Conservation (phyloP, 2,797 vertebrate species). For the Bovichtus variegatus region DNA sequence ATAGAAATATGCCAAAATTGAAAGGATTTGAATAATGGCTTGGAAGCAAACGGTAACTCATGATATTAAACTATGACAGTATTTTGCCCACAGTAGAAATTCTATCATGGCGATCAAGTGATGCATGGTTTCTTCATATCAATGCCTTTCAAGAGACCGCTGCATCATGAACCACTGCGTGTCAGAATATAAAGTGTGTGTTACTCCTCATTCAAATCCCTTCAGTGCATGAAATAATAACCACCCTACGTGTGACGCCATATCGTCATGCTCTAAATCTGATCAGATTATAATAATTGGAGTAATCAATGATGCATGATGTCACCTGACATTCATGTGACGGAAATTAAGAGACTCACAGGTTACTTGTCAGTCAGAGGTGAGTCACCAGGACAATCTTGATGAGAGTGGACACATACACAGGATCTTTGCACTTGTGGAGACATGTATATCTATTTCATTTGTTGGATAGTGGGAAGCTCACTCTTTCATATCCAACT, state of each 20-base stretch:
- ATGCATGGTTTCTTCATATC: background rate
- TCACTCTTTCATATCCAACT: background rate
- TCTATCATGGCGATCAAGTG: background rate
- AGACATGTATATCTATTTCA: constrained; percentile 16
- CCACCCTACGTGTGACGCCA: background rate
- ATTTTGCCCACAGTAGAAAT: background rate
- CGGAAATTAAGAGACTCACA: background rate
- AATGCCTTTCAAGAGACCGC: background rate
- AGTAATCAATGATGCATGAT: background rate
- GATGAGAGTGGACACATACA: constrained; percentile 10
- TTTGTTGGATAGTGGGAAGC: background rate
- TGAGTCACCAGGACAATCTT: constrained; percentile 17
- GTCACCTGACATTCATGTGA: background rate
- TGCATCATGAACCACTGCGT: background rate
- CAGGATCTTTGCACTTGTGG: constrained; percentile 51
- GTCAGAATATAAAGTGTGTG: background rate
- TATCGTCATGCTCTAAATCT: background rate
- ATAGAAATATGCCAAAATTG: background rate
- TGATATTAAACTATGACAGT: background rate
- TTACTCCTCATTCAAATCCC: background rate
- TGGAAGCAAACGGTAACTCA: background rate
- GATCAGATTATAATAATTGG: background rate
- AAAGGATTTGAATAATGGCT: background rate
- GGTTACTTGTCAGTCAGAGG: background rate
- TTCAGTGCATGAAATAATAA: background rate